Conservation (phyloP, 2,797 vertebrate genomes). For the Tapera naevia region DNA sequence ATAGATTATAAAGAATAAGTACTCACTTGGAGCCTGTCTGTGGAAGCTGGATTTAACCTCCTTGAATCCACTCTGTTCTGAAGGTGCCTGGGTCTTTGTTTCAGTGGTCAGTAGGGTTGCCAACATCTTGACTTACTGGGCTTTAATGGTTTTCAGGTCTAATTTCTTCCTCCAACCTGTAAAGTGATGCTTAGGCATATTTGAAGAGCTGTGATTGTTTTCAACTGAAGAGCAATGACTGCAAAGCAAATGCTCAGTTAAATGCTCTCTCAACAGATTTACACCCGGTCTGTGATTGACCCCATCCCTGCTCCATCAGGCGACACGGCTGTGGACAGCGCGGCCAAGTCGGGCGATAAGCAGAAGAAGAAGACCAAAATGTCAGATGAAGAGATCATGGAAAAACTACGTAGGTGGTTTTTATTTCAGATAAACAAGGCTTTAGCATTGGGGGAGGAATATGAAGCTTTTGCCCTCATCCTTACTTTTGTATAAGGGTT, state of each 20-base stretch:
- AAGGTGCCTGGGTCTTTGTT: neutral
- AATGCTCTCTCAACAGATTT: slow-evolving; percentile 79
- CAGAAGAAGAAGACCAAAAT: slow-evolving; percentile 97
- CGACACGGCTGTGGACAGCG: slow-evolving; percentile 81
- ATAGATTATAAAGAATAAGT: neutral
- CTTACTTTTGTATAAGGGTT: neutral
- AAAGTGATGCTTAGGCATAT: neutral
- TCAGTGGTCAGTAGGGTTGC: neutral
- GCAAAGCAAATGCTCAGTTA: neutral
- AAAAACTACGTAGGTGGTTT: slow-evolving; percentile 90
- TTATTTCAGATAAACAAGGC: neutral
- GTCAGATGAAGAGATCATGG: slow-evolving; percentile 98
- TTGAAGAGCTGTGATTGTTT: neutral
- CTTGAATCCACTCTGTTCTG: neutral
- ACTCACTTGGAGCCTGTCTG: neutral
- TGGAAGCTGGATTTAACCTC: neutral
- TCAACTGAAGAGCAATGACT: neutral
- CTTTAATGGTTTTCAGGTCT: neutral
- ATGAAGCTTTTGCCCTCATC: neutral
- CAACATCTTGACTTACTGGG: neutral
- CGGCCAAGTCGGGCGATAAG: slow-evolving; percentile 85
- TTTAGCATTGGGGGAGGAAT: neutral
- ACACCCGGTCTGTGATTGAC: slow-evolving; percentile 95
- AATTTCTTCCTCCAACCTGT: neutral
- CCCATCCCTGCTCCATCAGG: slow-evolving; percentile 88